Evolutionary conservation across 1,140 invertebrate species (phyloP).

Genomic region (Drosophila dunni): DNA sequence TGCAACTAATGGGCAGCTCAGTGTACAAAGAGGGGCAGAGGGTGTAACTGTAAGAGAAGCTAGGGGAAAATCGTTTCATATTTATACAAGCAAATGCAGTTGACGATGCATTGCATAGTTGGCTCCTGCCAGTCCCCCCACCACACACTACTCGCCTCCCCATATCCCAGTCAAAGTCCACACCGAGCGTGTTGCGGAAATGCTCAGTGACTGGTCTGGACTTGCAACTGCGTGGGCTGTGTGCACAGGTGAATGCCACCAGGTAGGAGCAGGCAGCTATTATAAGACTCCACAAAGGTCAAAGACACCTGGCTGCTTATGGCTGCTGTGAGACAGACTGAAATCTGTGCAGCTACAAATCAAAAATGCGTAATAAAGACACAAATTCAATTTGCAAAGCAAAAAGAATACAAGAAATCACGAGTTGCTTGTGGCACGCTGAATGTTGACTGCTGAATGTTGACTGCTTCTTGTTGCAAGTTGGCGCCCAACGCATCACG

Average conservation of each 20-base stretch:
- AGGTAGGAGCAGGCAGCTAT: slow-evolving; percentile 65
- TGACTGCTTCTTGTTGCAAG: slow-evolving; percentile 6
- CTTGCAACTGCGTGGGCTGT: slow-evolving; percentile 50
- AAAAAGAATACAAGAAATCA: slow-evolving; percentile 25
- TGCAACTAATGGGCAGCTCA: slow-evolving; percentile 65
- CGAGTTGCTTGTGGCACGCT: slow-evolving; percentile 12
- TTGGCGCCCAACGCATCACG: slow-evolving; percentile 41
- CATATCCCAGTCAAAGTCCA: background rate
- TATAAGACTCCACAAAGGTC: slow-evolving; percentile 68
- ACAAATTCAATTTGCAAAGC: slow-evolving; percentile 73
- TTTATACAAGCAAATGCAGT: slow-evolving; percentile 69
- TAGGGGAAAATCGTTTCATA: slow-evolving; percentile 52
- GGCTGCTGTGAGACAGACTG: slow-evolving; percentile 18
- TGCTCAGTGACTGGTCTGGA: slow-evolving; percentile 61
- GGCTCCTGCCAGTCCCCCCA: background rate
- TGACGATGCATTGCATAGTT: slow-evolving; percentile 45
- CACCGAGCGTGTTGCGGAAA: slow-evolving; percentile 44
- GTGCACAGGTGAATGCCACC: slow-evolving; percentile 77
- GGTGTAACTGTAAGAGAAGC: background rate
- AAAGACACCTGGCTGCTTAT: slow-evolving; percentile 68
- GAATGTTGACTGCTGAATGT: background rate
- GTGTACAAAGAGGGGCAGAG: background rate
- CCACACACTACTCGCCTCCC: too few species aligned
- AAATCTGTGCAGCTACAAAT: slow-evolving; percentile 67
- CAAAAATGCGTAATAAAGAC: slow-evolving; percentile 82